Evolutionary conservation across 2,797 vertebrate genomes (phyloP).

Genomic region (Muscicapa comitata): DNA sequence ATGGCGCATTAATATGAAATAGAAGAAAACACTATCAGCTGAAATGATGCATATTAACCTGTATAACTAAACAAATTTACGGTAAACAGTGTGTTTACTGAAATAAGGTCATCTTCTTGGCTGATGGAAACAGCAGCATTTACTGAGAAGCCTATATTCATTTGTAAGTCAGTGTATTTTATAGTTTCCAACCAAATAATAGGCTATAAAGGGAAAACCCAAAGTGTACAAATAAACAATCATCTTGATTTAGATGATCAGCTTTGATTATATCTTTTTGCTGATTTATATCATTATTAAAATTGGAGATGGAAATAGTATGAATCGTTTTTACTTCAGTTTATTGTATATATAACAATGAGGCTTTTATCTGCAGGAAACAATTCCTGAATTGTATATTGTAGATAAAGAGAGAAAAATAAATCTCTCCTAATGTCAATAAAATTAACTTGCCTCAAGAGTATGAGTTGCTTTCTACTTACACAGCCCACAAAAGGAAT

Average conservation of each 20-base stretch:
- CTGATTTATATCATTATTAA: slow-evolving; percentile 14
- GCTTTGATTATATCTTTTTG: slow-evolving; percentile 23
- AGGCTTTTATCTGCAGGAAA: slow-evolving; percentile 56
- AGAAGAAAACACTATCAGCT: background rate
- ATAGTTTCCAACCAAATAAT: background rate
- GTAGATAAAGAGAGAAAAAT: slow-evolving; percentile 54
- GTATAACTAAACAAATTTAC: background rate
- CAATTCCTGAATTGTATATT: slow-evolving; percentile 48
- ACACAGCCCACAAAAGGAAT: background rate
- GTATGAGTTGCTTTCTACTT: slow-evolving; percentile 1
- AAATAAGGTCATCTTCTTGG: background rate
- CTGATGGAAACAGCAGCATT: background rate
- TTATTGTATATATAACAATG: slow-evolving; percentile 42
- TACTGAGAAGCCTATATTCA: background rate
- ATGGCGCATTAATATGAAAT: background rate
- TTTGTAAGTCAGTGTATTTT: slow-evolving; percentile 10
- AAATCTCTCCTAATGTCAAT: slow-evolving; percentile 52
- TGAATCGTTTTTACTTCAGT: slow-evolving; percentile 27
- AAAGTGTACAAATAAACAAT: background rate
- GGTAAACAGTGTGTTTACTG: background rate
- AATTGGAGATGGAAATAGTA: slow-evolving; percentile 2
- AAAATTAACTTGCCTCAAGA: slow-evolving; percentile 41
- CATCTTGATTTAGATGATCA: background rate
- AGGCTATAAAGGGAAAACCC: background rate
- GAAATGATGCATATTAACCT: background rate